Percentiles rank a stretch among this genome's conserved stretches.
Conservation (phyloP, 2,113 vertebrate genomes). For the Australoheros scitulus region DNA sequence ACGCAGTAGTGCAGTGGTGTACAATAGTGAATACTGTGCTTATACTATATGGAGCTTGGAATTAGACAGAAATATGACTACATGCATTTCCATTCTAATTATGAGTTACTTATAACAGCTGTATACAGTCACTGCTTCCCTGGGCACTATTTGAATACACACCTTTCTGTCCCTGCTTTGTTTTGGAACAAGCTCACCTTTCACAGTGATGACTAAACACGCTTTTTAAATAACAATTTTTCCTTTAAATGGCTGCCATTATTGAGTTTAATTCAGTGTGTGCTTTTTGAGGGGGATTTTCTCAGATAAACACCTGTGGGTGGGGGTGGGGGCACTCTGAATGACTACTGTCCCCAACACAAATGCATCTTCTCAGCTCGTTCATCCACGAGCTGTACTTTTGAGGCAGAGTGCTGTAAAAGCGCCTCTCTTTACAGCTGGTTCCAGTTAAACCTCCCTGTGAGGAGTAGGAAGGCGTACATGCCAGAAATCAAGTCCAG, state of each 20-base stretch:
- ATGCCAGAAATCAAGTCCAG: conserved; percentile 22
- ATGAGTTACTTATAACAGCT: not conserved
- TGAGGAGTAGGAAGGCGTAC: conserved; percentile 9
- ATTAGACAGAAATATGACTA: not conserved
- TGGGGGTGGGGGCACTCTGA: not conserved
- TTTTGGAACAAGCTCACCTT: not conserved
- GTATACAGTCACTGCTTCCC: not conserved
- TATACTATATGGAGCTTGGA: not conserved
- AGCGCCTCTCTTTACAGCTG: conserved; percentile 25
- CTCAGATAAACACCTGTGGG: not conserved
- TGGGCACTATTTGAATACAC: not conserved
- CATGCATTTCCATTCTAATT: not conserved
- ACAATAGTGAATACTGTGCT: too few relatives aligned
- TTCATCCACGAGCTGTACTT: not conserved
- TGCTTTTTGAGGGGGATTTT: not conserved
- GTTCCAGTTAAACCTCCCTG: conserved; percentile 44
- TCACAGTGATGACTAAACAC: not conserved
- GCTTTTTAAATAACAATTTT: not conserved
- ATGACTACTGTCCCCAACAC: not conserved
- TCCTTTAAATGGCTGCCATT: not conserved
- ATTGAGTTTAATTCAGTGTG: not conserved
- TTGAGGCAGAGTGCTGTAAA: not conserved
- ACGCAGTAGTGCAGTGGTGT: too few relatives aligned
- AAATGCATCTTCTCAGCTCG: not conserved
- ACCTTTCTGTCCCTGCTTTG: not conserved